A percentile compares a stretch with the other conserved stretches of the same genome.
These are phyloP conservation scores for Nomada fabriciana DNA, from an alignment of 2,888 invertebrate species.

Conservation along the genomic window DNA sequence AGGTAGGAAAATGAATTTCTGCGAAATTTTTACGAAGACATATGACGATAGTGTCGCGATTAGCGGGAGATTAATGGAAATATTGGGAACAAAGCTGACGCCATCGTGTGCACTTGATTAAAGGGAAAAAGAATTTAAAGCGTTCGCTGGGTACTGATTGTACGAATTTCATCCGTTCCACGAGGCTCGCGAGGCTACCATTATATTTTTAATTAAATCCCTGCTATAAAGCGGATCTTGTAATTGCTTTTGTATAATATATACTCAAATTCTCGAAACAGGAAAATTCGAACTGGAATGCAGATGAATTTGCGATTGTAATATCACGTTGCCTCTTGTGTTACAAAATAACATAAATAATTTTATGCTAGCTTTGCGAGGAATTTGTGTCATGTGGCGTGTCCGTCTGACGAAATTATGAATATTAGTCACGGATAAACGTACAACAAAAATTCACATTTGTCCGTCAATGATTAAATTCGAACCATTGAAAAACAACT, in stretches of 20 bases:
- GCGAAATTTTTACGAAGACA: constrained; percentile 1
- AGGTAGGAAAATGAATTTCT: constrained; percentile 8
- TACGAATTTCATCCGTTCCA: constrained; percentile 7
- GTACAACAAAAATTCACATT: too few relatives aligned
- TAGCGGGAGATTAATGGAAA: constrained; percentile 28
- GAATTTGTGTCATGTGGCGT: not conserved
- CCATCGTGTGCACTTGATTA: not conserved
- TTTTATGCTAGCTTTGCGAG: not conserved
- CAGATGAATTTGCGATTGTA: not conserved
- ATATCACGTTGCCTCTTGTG: not conserved
- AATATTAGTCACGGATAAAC: too few relatives aligned
- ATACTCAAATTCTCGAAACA: not conserved
- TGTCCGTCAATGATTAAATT: too few relatives aligned
- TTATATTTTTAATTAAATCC: constrained; percentile 34
- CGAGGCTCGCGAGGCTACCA: not conserved
- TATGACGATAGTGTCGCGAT: constrained; percentile 11
- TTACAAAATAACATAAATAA: not conserved
- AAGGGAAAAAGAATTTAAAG: not conserved
- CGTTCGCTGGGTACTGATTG: not conserved
- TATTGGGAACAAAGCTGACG: not conserved
- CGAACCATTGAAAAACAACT: not conserved
- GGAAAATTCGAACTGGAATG: constrained; percentile 6
- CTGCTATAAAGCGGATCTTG: not conserved
- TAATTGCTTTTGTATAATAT: constrained; percentile 15
- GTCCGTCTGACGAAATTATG: too few relatives aligned